Percentiles rank a stretch among this genome's conserved stretches.
These are phyloP conservation scores for Sebastes melanostomus DNA, from an alignment of 2,797 vertebrate genomes.

Conservation along the genomic window DNA sequence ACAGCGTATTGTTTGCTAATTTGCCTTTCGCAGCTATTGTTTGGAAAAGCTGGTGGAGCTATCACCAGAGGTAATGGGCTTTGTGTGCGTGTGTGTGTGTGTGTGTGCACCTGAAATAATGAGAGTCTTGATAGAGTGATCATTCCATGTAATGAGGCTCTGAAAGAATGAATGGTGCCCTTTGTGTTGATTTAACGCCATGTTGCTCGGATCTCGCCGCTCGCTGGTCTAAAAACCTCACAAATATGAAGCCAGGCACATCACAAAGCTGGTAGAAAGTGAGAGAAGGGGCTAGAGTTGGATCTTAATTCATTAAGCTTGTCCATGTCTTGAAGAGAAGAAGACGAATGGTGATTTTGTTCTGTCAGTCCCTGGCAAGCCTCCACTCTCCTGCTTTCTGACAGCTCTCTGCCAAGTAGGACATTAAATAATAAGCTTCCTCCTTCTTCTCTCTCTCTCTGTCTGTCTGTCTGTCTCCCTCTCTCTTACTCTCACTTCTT, in stretches of 20 bases:
- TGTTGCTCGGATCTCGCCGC: slow-evolving; percentile 1
- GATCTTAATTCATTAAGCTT: slow-evolving; percentile 70
- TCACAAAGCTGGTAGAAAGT: slow-evolving; percentile 9
- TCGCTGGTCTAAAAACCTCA: slow-evolving; percentile 24
- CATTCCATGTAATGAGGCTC: slow-evolving; percentile 53
- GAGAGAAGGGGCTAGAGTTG: slow-evolving; percentile 1
- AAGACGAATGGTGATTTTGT: slow-evolving; percentile 63
- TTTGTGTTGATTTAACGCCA: slow-evolving; percentile 53
- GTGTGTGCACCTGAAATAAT: slow-evolving; percentile 9
- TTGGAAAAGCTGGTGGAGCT: slow-evolving; percentile 36
- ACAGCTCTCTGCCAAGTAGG: slow-evolving; percentile 71
- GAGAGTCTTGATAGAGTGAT: slow-evolving; percentile 61
- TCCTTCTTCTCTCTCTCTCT: slow-evolving; percentile 41
- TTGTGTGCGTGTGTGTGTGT: slow-evolving; percentile 6
- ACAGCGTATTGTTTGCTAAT: slow-evolving; percentile 69
- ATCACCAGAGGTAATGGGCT: slow-evolving; percentile 43
- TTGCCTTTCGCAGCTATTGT: slow-evolving; percentile 64
- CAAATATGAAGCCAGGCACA: slow-evolving; percentile 26
- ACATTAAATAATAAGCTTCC: slow-evolving; percentile 76
- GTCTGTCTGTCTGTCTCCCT: slow-evolving; percentile 9
- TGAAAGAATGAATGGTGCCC: slow-evolving; percentile 42
- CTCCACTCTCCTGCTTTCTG: slow-evolving; percentile 49
- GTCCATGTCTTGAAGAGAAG: slow-evolving; percentile 52
- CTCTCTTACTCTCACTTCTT: slow-evolving; percentile 5
- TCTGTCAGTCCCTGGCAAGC: slow-evolving; percentile 65